Conservation (phyloP, 2,888 invertebrate genomes). For the Mythimna ferrago region DNA sequence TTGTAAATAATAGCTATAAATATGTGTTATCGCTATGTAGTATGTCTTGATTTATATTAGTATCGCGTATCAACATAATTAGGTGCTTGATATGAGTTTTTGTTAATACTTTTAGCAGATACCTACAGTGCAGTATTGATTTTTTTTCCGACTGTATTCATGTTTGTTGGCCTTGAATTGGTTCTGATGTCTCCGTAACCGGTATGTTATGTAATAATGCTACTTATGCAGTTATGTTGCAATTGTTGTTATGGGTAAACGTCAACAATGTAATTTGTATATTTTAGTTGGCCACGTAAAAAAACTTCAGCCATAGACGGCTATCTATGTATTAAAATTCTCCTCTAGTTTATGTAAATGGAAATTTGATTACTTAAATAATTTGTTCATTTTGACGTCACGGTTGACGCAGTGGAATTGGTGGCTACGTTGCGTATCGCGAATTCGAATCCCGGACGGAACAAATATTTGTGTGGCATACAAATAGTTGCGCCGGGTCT, state of each 20-base stretch:
- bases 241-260: not conserved
- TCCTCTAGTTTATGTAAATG: too few relatives aligned
- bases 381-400: too few relatives aligned
- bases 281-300: not conserved
- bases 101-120: not conserved
- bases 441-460: too few relatives aligned
- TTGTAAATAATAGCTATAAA: slow-evolving; percentile 34
- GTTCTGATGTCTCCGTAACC: slow-evolving; percentile 14
- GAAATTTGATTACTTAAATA: too few relatives aligned
- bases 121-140: slow-evolving; percentile 24
- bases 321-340: too few relatives aligned
- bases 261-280: not conserved
- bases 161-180: slow-evolving; percentile 27
- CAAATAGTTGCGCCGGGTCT: too few relatives aligned
- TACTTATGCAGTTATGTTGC: not conserved
- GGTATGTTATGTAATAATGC: not conserved
- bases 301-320: too few relatives aligned
- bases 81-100: not conserved
- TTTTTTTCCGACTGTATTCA: slow-evolving; percentile 4
- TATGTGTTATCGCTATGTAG: not conserved
- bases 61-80: not conserved
- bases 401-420: too few relatives aligned
- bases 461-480: too few relatives aligned
- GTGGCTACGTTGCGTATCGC: too few relatives aligned
- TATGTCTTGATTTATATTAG: not conserved